A percentile compares a stretch with the other conserved stretches of the same genome.
Conservation (phyloP, 2,113 vertebrate genomes). For the Crocuta crocuta region DNA sequence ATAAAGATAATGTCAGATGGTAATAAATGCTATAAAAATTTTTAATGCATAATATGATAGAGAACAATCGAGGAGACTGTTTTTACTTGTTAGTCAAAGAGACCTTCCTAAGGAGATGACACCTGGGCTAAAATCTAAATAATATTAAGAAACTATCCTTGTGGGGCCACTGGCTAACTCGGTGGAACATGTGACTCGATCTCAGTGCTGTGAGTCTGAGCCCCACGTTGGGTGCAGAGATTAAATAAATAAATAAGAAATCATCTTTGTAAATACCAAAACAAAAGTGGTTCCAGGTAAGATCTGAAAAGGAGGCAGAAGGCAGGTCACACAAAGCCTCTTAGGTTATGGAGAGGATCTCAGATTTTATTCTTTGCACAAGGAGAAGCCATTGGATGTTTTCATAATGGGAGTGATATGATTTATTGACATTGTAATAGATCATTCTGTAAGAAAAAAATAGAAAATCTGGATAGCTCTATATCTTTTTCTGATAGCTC, state of each 20-base stretch:
- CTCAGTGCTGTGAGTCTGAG: neutral
- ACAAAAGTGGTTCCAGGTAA: neutral
- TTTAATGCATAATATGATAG: neutral
- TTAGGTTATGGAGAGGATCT: neutral
- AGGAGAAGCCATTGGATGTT: neutral
- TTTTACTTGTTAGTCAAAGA: conserved; percentile 45
- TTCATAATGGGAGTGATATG: neutral
- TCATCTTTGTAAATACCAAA: neutral
- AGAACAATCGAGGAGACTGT: neutral
- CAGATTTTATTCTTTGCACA: conserved; percentile 5
- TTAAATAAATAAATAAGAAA: neutral
- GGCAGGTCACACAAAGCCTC: neutral
- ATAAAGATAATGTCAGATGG: neutral
- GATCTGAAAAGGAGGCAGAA: neutral
- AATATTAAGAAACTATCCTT: neutral
- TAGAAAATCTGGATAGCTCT: conserved; percentile 16
- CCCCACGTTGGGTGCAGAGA: neutral
- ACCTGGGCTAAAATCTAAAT: neutral
- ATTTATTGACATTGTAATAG: conserved; percentile 48
- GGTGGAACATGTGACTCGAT: neutral
- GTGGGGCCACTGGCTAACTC: neutral
- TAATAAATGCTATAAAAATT: neutral
- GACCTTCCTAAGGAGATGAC: neutral
- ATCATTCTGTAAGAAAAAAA: conserved; percentile 43
- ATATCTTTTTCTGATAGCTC: neutral